Conservation (phyloP, 2,113 vertebrate species). For the Oreochromis tanganicae region DNA sequence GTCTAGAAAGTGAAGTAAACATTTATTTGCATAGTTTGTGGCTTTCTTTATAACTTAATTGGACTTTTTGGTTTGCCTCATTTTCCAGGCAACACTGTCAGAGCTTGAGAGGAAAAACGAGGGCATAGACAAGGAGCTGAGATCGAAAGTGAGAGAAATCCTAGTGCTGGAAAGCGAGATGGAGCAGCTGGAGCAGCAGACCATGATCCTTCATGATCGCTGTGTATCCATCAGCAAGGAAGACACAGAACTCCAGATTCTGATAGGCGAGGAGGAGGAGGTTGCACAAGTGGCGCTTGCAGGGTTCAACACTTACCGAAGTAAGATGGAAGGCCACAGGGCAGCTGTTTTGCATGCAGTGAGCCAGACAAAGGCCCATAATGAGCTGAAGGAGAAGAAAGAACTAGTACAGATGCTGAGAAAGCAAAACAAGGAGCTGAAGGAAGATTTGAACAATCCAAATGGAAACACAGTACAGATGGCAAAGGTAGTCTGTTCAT, state of each 20-base stretch:
- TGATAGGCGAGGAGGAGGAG: slow-evolving; percentile 40
- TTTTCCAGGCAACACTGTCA: slow-evolving; percentile 28
- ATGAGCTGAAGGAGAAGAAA: slow-evolving; percentile 49
- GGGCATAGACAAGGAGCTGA: slow-evolving; percentile 26
- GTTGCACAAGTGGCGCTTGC: not conserved
- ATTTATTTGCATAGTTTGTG: not conserved
- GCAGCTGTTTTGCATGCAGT: not conserved
- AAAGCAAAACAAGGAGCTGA: slow-evolving; percentile 43
- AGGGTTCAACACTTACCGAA: slow-evolving; percentile 37
- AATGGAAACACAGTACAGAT: slow-evolving; percentile 35
- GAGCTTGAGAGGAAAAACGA: slow-evolving; percentile 20
- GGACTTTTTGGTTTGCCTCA: not conserved
- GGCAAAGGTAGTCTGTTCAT: slow-evolving; percentile 47
- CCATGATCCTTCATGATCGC: not conserved
- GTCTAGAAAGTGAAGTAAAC: not conserved
- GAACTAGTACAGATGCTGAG: slow-evolving; percentile 30
- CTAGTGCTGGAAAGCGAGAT: slow-evolving; percentile 24
- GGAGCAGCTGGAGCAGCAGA: slow-evolving; percentile 16
- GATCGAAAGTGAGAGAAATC: slow-evolving; percentile 13
- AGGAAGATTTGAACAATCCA: slow-evolving; percentile 53
- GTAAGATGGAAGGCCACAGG: slow-evolving; percentile 58
- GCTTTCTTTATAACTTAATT: not conserved
- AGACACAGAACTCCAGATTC: slow-evolving; percentile 30
- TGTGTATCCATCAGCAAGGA: slow-evolving; percentile 7
- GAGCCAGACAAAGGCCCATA: slow-evolving; percentile 34